Base-by-base conservation (phyloP, 2,888 invertebrate species). In the Ptychoptera albimana region DNA sequence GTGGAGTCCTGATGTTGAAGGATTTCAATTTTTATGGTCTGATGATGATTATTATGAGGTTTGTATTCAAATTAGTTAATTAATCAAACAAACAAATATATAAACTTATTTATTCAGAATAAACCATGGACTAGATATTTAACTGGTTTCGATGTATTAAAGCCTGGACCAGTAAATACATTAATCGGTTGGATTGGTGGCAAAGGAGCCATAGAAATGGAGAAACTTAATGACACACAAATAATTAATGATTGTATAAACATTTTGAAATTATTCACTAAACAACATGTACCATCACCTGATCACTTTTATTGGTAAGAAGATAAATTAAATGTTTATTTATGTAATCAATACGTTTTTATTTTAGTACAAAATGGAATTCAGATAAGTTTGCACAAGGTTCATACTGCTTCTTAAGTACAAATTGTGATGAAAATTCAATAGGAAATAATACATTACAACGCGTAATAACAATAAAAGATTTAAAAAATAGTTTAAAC, bases 111-210 rank as follows among this genome's bases (percentile, higher is more conserved):
- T 32, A 3, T 48, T 35, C 53, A 55, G 46, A 49, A 52, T 34
- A 51, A 62, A 35, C 47, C 55, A 23, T 82, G 81, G 81, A 65
- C 70, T 4, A 63, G 64, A 50, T 67, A 72, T 52, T 60, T 81
- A 29, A 71, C 75, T 12, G 79, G 79, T 2, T 80, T 82, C 60
- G 79, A 81, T 55, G 66, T 75, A 34, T 55, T 75, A 10, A 60
- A 68, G 35, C 66, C 68, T 43, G 60, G 64, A 23, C 55, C 58
- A 8, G 61, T 67, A 2, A 68, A 67, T 48, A 68, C 75, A 30
- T 59, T 82, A 29, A 55, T 79, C 8, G 79, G 73, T 0, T 81
- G 80, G 79, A 67, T 82, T 8, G 75, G 77, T 11, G 75, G 78
- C 1, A 58, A 65, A 45, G 78, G 75, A 30, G 76, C 79, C 8